Base-by-base conservation (phyloP, 2,888 invertebrate genomes). In the Darwinula stevensoni region DNA sequence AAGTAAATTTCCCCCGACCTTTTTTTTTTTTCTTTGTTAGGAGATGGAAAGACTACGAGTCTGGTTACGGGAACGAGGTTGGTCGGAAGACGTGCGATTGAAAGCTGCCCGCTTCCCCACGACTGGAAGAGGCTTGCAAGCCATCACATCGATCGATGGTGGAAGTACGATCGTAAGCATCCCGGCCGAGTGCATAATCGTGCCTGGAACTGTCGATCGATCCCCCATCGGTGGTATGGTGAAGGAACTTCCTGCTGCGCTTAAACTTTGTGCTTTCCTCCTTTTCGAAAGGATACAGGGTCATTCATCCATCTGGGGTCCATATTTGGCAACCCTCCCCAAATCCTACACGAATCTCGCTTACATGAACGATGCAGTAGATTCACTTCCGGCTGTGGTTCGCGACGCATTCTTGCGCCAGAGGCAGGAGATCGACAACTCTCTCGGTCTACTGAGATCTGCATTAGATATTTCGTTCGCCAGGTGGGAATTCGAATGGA, bases 401-500 rank as follows among this genome's bases (percentile, higher is more conserved):
- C n/a, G n/a, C n/a, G n/a, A n/a, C n/a, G n/a, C n/a, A n/a, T n/a
- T n/a, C n/a, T n/a, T n/a, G n/a, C n/a, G n/a, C n/a, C n/a, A n/a
- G n/a, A n/a, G n/a, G n/a, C n/a, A n/a, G n/a, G n/a, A n/a, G n/a
- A n/a, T n/a, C n/a, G n/a, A n/a, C n/a, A n/a, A n/a, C n/a, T n/a
- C n/a, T n/a, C n/a, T n/a, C n/a, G n/a, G n/a, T n/a, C n/a, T n/a
- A n/a, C n/a, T n/a, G n/a, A n/a, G n/a, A n/a, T n/a, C n/a, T n/a
- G n/a, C n/a, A n/a, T n/a, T n/a, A n/a, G n/a, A n/a, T n/a, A n/a
- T n/a, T n/a, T n/a, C n/a, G n/a, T n/a, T n/a, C n/a, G n/a, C n/a
- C n/a, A n/a, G n/a, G n/a, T n/a, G n/a, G n/a, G n/a, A n/a, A n/a
- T 80, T 66, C 49, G 61, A 62, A 42, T 76, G 74, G 73, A 70